Conservation (phyloP, 2,797 vertebrate species). For the Oryzias sinensis region DNA sequence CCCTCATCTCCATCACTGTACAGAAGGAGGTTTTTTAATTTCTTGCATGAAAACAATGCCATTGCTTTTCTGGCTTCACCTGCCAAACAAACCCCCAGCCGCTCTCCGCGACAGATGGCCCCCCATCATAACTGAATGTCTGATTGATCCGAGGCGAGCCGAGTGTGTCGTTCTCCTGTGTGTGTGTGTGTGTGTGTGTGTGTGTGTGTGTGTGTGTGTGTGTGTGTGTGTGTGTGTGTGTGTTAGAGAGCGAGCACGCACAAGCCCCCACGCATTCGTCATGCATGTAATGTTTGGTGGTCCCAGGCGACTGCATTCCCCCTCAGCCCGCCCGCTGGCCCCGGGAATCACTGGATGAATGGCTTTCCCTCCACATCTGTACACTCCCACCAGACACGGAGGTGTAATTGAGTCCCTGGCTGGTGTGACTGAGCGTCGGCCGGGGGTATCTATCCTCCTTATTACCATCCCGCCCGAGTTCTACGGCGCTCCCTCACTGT, state of each 20-base stretch:
- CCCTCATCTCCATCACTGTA: slow-evolving; percentile 74
- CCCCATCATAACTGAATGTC: slow-evolving; percentile 76
- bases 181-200: slow-evolving; percentile 8
- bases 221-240: slow-evolving; percentile 11
- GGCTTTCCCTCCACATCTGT: slow-evolving; percentile 66
- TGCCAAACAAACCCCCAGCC: slow-evolving; percentile 77
- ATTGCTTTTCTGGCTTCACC: slow-evolving; percentile 76
- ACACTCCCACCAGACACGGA: slow-evolving; percentile 67
- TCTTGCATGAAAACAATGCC: slow-evolving; percentile 84
- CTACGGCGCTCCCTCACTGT: slow-evolving; percentile 38
- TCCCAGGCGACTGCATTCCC: slow-evolving; percentile 69
- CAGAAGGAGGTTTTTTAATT: slow-evolving; percentile 76
- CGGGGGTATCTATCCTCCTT: slow-evolving; percentile 65
- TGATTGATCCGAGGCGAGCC: slow-evolving; percentile 81
- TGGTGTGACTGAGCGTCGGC: slow-evolving; percentile 56
- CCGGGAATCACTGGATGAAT: slow-evolving; percentile 74
- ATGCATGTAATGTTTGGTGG: slow-evolving; percentile 69
- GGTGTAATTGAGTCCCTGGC: slow-evolving; percentile 75
- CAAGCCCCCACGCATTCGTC: slow-evolving; percentile 64
- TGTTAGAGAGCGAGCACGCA: slow-evolving; percentile 9
- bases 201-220: slow-evolving; percentile 12
- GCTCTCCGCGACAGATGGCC: slow-evolving; percentile 82
- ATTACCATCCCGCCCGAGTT: slow-evolving; percentile 57
- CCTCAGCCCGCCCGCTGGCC: slow-evolving; percentile 48
- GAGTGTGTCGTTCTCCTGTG: slow-evolving; percentile 4